Base-by-base conservation (phyloP, 2,888 invertebrate genomes). In the Pyrrhosoma nymphula region DNA sequence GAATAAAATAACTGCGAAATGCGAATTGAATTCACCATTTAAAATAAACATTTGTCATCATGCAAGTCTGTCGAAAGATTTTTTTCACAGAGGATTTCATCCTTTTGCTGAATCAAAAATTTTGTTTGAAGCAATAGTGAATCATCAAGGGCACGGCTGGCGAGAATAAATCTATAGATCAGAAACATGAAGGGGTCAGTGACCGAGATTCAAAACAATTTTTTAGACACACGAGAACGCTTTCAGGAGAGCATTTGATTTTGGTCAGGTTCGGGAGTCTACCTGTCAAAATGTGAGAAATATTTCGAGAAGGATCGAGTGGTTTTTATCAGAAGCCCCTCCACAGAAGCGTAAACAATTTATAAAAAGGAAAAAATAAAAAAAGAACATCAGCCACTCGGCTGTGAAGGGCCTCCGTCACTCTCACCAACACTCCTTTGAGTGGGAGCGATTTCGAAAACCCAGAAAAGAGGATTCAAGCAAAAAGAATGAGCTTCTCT, bases 201-300 rank as follows among this genome's bases (percentile, higher is more conserved):
- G 82, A 82, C 82, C 82, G 82, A 30, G 14, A 18, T 14, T 26
- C 16, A 12, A 18, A 30, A 18, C 30, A 82, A 3, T 30, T 82
- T 35, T 82, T 82, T 82, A 16, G n/a, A 82, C 82, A 82, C 35
- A 14, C 35, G 35, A 82, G 82, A 82, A 82, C 35, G 30, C 82
- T 30, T 35, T 82, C 35, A 82, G n/a, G n/a, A 82, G 26, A 3
- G 82, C 82, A 82, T 82, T 82, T 82, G 82, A 82, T 82, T 82
- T 82, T 82, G 35, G 82, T 35, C 82, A 35, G 82, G 14, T 82
- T 16, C 35, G 35, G 35, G 16, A 35, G n/a, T 82, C 82, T 16
- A 82, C 82, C 82, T 82, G 82, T 82, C 82, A 82, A 82, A 82
- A 82, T 82, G 69, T 60, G 82, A 35, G 14, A 82, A 82, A 82